Base-by-base conservation (phyloP, 2,797 vertebrate species). In the Meda fulgida region DNA sequence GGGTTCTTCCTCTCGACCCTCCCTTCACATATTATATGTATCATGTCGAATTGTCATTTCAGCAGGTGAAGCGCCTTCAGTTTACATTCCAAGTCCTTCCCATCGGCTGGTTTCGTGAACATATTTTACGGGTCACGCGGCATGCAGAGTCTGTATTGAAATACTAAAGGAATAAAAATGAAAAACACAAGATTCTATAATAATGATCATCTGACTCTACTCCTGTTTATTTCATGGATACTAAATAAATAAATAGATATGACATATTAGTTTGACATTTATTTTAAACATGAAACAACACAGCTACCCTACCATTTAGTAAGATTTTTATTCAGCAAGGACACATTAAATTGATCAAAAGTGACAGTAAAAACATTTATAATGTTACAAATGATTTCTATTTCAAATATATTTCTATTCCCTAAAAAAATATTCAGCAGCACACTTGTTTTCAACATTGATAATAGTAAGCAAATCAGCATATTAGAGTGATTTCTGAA, bases 1-100 rank as follows among this genome's bases (percentile, higher is more conserved):
- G 86, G 78, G 51, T 83, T 65, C 55, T 87, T 89, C 81, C 72
- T 87, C 65, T 79, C 60, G 23, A 19, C 85, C 67, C 85, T 71
- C 73, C 66, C 83, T 83, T 84, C 82, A 77, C 63, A 79, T 40
- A 43, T 80, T 77, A 53, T 46, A 66, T 76, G 69, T 85, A 87
- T 79, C 83, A 77, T 76, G 29, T 81, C 40, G 5, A 66, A 72
- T 31, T 79, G 66, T 76, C 34, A 69, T 19, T 79, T 67, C 60
- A 83, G 36, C 31, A 51, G 63, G 40, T 72, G 36, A 40, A 34
- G 75, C 77, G n/a, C 46, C 40, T 78, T 18, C 11, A 26, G 51
- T 78, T 67, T 70, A 82, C 23, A 53, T 31, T 70, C 63, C 40
- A 19, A 18, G 13, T 36, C 31, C 26, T 82, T 73, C 53, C 55